A percentile compares a stretch with the other conserved stretches of the same genome.
Conservation (phyloP, 1,140 invertebrate genomes). For the Olivierus martensii region DNA sequence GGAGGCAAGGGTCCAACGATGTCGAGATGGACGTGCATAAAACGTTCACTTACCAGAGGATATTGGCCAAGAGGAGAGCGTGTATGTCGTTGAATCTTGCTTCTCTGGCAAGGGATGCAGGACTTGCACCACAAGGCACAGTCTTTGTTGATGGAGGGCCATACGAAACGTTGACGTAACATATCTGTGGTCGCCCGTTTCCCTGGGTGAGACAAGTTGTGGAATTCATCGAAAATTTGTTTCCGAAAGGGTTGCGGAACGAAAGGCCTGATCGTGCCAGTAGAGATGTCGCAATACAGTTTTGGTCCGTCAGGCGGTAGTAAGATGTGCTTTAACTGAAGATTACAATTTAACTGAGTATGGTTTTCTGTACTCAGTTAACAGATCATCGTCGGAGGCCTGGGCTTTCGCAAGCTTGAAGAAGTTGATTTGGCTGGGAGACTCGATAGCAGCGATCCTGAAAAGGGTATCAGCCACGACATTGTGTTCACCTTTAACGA, state of each 20-base stretch:
- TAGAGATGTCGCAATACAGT: slow-evolving; percentile 1
- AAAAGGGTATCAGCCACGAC: slow-evolving; percentile 12
- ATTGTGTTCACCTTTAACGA: slow-evolving; percentile 28
- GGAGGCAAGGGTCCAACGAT: slow-evolving; percentile 34
- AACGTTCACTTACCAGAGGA: slow-evolving; percentile 11
- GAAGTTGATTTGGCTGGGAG: not conserved
- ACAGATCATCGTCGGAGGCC: slow-evolving; percentile 5
- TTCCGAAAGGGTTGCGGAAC: slow-evolving; percentile 8
- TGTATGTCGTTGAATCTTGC: slow-evolving; percentile 12
- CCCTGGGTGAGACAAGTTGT: slow-evolving; percentile 4
- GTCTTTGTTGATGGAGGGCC: slow-evolving; percentile 3
- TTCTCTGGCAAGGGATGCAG: slow-evolving; percentile 9
- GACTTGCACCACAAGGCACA: not conserved
- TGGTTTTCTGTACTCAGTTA: not conserved
- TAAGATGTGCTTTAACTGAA: not conserved
- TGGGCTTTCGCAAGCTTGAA: slow-evolving; percentile 4
- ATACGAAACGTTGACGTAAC: not conserved
- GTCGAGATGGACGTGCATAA: slow-evolving; percentile 36
- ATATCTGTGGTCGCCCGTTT: slow-evolving; percentile 1
- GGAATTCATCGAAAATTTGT: slow-evolving; percentile 1
- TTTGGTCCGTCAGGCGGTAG: not conserved
- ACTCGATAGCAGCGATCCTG: not conserved
- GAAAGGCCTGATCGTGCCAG: not conserved
- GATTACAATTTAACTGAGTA: too few species aligned
- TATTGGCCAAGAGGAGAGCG: slow-evolving; percentile 5